These are phyloP conservation scores for Caradrina kadenii DNA, from an alignment of 2,888 invertebrate species.

Conservation along the genomic window DNA sequence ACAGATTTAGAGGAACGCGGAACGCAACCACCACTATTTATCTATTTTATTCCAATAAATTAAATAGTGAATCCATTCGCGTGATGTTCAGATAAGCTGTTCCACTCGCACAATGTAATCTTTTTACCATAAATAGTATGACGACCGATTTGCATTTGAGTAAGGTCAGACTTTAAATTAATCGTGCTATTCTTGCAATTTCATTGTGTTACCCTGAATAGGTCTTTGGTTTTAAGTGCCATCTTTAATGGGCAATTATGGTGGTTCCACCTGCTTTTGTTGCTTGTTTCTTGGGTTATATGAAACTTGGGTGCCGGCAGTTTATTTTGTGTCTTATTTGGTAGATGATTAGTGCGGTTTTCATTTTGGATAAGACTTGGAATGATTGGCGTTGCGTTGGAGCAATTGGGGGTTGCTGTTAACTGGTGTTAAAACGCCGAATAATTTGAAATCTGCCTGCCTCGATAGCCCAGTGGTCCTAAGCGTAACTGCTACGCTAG, in stretches of 20 bases:
- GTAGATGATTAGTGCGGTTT: constrained; percentile 16
- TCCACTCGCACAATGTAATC: constrained; percentile 88
- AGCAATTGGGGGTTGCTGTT: not conserved
- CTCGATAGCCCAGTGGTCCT: too few relatives aligned
- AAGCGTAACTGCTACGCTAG: too few relatives aligned
- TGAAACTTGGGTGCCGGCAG: constrained; percentile 36
- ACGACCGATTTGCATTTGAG: constrained; percentile 88
- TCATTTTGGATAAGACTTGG: constrained; percentile 21
- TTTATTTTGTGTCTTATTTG: constrained; percentile 43
- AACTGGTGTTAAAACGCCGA: too few relatives aligned
- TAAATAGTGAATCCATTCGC: constrained; percentile 84
- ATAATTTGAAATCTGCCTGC: too few relatives aligned
- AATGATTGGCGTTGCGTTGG: not conserved
- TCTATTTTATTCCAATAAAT: constrained; percentile 89
- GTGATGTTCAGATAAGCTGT: constrained; percentile 86
- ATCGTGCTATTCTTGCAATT: constrained; percentile 86
- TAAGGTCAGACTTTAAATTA: constrained; percentile 81
- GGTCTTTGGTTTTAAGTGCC: constrained; percentile 79
- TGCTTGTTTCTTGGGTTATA: constrained; percentile 66
- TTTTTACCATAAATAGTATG: constrained; percentile 88
- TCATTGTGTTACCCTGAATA: constrained; percentile 85
- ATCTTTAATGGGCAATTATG: constrained; percentile 86
- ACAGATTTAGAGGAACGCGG: constrained; percentile 82
- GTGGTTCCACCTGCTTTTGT: constrained; percentile 75
- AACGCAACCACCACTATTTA: constrained; percentile 83